Base-by-base conservation (phyloP, 2,797 vertebrate species). In the Neoniphon sammara region DNA sequence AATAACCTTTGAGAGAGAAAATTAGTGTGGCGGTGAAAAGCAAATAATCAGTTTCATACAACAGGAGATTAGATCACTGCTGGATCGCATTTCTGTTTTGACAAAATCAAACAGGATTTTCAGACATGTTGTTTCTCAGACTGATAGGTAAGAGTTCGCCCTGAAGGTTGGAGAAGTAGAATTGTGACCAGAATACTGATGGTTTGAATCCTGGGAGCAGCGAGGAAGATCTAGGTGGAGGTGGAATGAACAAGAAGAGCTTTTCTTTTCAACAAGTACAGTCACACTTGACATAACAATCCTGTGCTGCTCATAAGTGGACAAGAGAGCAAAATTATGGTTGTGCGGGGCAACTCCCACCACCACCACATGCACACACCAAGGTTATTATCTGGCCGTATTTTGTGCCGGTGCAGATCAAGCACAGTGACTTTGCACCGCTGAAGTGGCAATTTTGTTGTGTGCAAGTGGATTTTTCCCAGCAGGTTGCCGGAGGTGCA, bases 151-250 rank as follows among this genome's bases (percentile, higher is more conserved):
- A 4, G 10, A 39, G 64, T 46, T 27, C 20, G 70, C 14, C 11
- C 30, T 63, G 53, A 42, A 69, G 39, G 55, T 25, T 36, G 53
- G 17, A 17, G 31, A 55, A 30, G 57, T 18, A 57, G 23, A 8
- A 9, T 53, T 39, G 21, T 66, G 67, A 62, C 44, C 36, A 15
- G 69, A 76, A 77, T 73, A 63, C 9, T 50, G 47, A 75, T 61
- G 27, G 52, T 70, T 53, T 70, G 12, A 61, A 67, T 74, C 47
- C 18, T 20, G n/a, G 18, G 42, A 62, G 25, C 65, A 73, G 0
- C 8, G 1, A 7, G 18, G 46, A 47, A 15, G 3, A 47, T 47
- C 46, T 47, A 17, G 18, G 4, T 18, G 15, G 46, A 15, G 18
- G 46, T n/a, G n/a, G 18, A 47, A 7, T 2, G 46, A 47, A 7